A percentile compares a stretch with the other conserved stretches of the same genome.
Conservation (phyloP, 2,113 vertebrate species). For the Pollimyrus isidori region DNA sequence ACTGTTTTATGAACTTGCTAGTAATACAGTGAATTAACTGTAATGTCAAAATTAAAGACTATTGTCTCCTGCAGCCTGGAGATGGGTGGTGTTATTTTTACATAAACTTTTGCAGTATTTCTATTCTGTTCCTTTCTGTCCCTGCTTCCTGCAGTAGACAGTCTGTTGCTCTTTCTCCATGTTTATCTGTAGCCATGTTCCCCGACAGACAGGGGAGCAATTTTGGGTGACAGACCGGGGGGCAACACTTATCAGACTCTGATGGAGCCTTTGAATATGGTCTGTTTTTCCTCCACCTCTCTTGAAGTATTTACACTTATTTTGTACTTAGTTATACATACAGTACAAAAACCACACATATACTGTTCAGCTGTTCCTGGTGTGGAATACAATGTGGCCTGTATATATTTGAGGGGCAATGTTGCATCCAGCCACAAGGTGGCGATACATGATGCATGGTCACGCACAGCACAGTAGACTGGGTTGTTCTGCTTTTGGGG, state of each 20-base stretch:
- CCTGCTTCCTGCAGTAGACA: neutral
- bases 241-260: neutral
- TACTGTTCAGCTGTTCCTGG: neutral
- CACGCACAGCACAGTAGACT: neutral
- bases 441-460: neutral
- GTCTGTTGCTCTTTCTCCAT: neutral
- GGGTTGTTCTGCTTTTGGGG: neutral
- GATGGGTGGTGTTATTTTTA: no score
- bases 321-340: neutral
- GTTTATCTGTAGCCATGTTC: neutral
- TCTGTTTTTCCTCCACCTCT: no score
- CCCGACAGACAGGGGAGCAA: neutral
- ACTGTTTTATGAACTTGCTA: neutral
- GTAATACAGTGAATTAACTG: constrained; percentile 24
- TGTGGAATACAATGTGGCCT: neutral
- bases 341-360: neutral
- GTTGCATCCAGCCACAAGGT: neutral
- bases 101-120: no score
- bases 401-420: neutral
- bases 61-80: neutral
- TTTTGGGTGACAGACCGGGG: neutral
- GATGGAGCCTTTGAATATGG: neutral
- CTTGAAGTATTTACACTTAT: neutral
- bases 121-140: neutral
- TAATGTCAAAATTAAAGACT: neutral